These are phyloP conservation scores for Sphecodes monilicornis DNA, from an alignment of 2,888 invertebrate species.

Conservation along the genomic window DNA sequence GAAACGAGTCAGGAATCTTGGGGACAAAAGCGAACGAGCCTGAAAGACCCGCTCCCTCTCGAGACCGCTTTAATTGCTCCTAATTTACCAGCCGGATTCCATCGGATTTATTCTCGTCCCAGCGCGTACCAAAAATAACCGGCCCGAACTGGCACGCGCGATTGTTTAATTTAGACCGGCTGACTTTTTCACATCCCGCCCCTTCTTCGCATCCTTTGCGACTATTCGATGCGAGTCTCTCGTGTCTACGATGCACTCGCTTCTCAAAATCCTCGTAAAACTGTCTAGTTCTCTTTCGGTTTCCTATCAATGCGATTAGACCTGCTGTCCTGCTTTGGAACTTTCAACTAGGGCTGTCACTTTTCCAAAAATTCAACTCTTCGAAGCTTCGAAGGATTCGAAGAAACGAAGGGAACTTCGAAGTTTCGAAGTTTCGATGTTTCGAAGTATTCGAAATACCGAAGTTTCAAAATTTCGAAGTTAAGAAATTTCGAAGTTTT, in stretches of 20 bases:
- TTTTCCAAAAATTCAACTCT: no score
- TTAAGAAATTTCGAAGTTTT: no score
- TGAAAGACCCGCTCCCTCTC: constrained; percentile 31
- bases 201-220: neutral
- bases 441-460: no score
- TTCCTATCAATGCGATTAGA: neutral
- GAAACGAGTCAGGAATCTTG: constrained; percentile 57
- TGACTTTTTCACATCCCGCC: constrained; percentile 46
- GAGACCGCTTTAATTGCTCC: constrained; percentile 78
- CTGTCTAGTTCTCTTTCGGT: neutral
- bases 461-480: no score
- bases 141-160: constrained; percentile 48
- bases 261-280: neutral
- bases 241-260: neutral
- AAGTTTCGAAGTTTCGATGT: no score
- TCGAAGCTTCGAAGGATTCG: no score
- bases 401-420: no score
- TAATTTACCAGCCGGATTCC: constrained; percentile 79
- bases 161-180: constrained; percentile 63
- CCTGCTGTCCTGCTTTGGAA: neutral
- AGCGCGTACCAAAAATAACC: constrained; percentile 75
- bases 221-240: neutral
- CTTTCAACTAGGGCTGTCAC: no score
- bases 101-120: constrained; percentile 77
- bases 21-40: constrained; percentile 63